These are phyloP conservation scores for Puffinus mauretanicus DNA, from an alignment of 2,113 vertebrate species.

Conservation along the genomic window DNA sequence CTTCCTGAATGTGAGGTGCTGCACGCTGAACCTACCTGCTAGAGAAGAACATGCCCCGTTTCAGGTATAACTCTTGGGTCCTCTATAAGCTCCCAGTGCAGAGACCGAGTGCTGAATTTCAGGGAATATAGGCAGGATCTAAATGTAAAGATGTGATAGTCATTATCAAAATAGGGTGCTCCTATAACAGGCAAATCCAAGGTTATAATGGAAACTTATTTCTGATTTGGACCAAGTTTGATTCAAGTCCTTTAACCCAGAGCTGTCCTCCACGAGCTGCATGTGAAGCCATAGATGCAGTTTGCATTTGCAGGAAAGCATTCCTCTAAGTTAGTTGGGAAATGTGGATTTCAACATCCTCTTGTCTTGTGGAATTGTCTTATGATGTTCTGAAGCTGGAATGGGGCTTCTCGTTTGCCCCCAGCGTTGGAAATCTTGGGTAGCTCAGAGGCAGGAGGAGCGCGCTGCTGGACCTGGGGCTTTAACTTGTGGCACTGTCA, in stretches of 20 bases:
- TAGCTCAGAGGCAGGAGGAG: not conserved
- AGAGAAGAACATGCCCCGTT: not conserved
- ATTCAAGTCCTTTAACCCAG: not conserved
- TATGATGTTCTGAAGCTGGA: not conserved
- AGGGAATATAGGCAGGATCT: not conserved
- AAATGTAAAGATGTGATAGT: not conserved
- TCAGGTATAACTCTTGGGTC: not conserved
- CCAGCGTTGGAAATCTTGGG: not conserved
- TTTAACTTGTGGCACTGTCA: not conserved
- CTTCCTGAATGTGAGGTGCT: not conserved
- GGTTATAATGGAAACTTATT: not conserved
- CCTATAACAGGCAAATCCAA: not conserved
- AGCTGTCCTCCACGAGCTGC: not conserved
- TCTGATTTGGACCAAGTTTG: not conserved
- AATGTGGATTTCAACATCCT: not conserved
- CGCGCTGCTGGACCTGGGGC: not conserved
- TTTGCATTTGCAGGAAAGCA: not conserved
- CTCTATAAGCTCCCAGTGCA: not conserved
- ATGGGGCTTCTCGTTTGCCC: not conserved
- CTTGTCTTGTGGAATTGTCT: not conserved
- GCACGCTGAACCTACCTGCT: not conserved
- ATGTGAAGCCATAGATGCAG: not conserved
- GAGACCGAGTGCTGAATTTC: not conserved
- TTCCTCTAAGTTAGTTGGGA: not conserved
- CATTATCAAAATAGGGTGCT: not conserved